Percentiles rank a stretch among this genome's conserved stretches.
phyloP scores from a whole-genome alignment of 2,888 invertebrate species.

The Chloromyia formosa region DNA sequence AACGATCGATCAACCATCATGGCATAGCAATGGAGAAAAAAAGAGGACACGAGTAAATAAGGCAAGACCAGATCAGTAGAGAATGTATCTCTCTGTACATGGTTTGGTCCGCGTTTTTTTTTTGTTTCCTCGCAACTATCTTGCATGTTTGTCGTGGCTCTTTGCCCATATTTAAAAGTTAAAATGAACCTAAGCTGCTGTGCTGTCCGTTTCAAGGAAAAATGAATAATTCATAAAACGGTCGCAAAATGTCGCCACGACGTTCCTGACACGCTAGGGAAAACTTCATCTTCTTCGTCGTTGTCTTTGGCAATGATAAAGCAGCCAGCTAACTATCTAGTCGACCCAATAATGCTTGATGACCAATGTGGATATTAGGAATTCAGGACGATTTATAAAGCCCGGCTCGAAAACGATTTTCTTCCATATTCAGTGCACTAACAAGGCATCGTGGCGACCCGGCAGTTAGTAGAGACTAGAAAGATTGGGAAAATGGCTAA shows the following conservation, averaged over 20 bases:
- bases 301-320: not conserved
- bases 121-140: too few relatives aligned
- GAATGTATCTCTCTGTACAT: too few relatives aligned
- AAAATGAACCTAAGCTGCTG: not conserved
- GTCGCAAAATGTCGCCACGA: not conserved
- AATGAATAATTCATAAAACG: constrained; percentile 23
- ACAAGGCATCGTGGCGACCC: constrained; percentile 1
- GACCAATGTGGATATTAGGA: constrained; percentile 1
- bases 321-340: not conserved
- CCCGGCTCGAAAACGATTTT: not conserved
- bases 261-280: not conserved
- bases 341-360: not conserved
- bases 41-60: constrained; percentile 6
- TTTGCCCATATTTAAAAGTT: too few relatives aligned
- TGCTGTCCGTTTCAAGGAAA: not conserved
- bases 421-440: not conserved
- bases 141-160: too few relatives aligned
- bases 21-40: not conserved
- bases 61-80: not conserved
- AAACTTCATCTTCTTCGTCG: not conserved
- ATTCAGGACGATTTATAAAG: constrained; percentile 28
- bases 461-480: not conserved
- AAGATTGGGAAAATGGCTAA: not conserved
- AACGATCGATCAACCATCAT: not conserved
- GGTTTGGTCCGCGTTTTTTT: too few relatives aligned